Percentiles rank a stretch among this genome's conserved stretches.
phyloP scores from a whole-genome alignment of 2,797 vertebrate species.

The Parotocinclus haroldoi region DNA sequence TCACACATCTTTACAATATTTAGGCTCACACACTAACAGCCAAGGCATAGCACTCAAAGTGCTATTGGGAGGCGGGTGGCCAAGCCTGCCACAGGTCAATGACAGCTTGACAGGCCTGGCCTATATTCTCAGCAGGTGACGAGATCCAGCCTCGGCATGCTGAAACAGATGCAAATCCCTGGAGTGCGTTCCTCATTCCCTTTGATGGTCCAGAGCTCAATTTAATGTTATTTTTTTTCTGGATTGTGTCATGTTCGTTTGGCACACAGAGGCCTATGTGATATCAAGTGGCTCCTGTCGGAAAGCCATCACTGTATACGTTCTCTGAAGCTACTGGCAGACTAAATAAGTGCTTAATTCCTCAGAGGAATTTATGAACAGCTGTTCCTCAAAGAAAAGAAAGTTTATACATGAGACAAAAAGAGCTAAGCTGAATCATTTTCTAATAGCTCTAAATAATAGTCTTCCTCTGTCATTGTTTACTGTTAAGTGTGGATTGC shows the following conservation, averaged over 20 bases:
- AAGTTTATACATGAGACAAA: conserved; percentile 14
- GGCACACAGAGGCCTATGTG: conserved; percentile 36
- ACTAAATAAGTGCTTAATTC: conserved; percentile 68
- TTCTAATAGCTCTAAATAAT: too few species aligned
- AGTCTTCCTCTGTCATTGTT: conserved; percentile 11
- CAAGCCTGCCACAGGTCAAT: conserved; percentile 48
- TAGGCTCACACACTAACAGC: background rate
- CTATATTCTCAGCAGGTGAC: conserved; percentile 50
- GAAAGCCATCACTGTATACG: conserved; percentile 43
- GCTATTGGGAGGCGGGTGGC: conserved; percentile 10
- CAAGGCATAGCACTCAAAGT: conserved; percentile 7
- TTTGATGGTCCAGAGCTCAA: conserved; percentile 46
- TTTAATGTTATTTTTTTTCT: conserved; percentile 34
- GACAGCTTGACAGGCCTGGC: conserved; percentile 49
- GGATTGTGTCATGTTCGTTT: conserved; percentile 56
- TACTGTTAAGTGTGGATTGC: conserved; percentile 3
- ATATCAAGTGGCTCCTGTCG: conserved; percentile 45
- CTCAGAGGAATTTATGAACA: conserved; percentile 58
- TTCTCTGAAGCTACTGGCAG: conserved; percentile 60
- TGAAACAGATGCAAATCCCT: conserved; percentile 54
- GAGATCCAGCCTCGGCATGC: conserved; percentile 50
- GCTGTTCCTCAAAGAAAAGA: conserved; percentile 63
- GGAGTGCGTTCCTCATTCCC: conserved; percentile 33
- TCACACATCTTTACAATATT: background rate
- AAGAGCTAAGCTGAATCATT: conserved; percentile 7